These are phyloP conservation scores for Sarcophaga rosellei DNA, from an alignment of 2,888 invertebrate genomes.

Conservation along the genomic window DNA sequence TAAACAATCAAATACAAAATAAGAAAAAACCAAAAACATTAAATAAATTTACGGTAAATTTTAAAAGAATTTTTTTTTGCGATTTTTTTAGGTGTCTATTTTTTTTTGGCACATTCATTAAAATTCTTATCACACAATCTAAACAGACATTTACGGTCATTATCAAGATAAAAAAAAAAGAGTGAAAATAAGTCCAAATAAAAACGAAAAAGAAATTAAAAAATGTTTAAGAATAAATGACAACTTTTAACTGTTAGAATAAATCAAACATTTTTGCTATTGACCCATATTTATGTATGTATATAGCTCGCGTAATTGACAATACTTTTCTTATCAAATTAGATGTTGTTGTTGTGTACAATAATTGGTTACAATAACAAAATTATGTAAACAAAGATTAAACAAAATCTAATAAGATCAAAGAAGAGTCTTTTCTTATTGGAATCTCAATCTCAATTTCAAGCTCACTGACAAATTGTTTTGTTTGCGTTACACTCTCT, in stretches of 20 bases:
- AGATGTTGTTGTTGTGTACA: too few relatives aligned
- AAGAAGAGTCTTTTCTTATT: background rate
- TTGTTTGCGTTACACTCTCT: background rate
- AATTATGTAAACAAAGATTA: background rate
- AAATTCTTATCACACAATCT: slow-evolving; percentile 17
- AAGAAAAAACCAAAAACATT: background rate
- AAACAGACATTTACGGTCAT: background rate
- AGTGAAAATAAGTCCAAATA: background rate
- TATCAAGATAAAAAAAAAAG: slow-evolving; percentile 20
- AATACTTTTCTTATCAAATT: too few relatives aligned
- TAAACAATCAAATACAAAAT: too few relatives aligned
- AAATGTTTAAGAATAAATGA: background rate
- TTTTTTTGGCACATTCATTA: slow-evolving; percentile 17
- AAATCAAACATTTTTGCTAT: background rate
- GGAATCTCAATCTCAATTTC: background rate
- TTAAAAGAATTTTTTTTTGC: background rate
- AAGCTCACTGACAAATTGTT: background rate
- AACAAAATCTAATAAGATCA: background rate
- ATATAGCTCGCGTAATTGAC: too few relatives aligned
- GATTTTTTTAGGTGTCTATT: background rate
- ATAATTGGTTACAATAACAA: background rate
- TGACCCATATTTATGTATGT: background rate
- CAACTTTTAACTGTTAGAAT: background rate
- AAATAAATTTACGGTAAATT: background rate
- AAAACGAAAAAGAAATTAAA: background rate